phyloP scores from a whole-genome alignment of 2,113 vertebrate genomes.

The Microtus richardsoni region DNA sequence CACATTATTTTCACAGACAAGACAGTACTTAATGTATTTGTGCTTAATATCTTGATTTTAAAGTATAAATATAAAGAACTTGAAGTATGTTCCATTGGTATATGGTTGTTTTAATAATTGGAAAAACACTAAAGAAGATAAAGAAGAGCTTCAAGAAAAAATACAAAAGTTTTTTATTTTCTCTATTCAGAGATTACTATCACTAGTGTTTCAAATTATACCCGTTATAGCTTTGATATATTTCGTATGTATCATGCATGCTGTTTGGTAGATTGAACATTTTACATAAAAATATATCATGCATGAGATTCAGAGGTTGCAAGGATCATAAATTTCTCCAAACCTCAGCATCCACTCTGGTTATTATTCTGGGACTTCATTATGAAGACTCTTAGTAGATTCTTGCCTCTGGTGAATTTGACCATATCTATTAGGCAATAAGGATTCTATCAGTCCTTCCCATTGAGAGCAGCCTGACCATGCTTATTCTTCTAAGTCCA shows the following conservation, averaged over 20 bases:
- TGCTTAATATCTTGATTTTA: constrained; percentile 13
- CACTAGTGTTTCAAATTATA: neutral
- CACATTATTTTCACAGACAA: neutral
- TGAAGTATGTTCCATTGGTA: neutral
- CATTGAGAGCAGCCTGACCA: neutral
- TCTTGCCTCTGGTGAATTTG: neutral
- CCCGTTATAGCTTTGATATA: neutral
- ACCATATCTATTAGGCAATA: neutral
- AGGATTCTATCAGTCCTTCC: neutral
- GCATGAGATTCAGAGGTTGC: constrained; percentile 43
- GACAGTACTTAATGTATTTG: neutral
- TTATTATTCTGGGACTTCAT: neutral
- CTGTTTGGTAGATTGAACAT: neutral
- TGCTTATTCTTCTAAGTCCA: neutral
- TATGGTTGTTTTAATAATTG: neutral
- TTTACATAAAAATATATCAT: constrained; percentile 53
- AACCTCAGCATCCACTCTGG: neutral
- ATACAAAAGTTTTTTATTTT: neutral
- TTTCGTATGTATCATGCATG: neutral
- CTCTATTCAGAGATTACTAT: neutral
- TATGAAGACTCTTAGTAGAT: neutral
- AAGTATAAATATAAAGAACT: constrained; percentile 9
- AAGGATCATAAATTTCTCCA: neutral
- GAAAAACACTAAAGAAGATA: neutral
- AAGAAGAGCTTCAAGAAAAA: neutral